Conservation (phyloP, 2,888 invertebrate genomes). For the Aleiodes alternator region DNA sequence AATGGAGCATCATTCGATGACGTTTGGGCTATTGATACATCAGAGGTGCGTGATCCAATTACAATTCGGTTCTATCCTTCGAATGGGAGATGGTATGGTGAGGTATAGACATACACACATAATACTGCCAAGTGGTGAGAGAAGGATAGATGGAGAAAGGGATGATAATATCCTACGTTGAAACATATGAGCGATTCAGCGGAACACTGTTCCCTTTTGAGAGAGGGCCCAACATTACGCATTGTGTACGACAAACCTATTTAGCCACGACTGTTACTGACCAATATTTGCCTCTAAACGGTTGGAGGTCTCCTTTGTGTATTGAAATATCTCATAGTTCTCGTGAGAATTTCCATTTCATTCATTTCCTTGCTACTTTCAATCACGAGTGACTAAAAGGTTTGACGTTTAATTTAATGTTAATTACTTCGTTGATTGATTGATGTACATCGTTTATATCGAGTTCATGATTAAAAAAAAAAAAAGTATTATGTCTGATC, state of each 20-base stretch:
- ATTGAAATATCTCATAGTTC: background rate
- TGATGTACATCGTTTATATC: too few species aligned
- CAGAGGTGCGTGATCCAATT: slow-evolving; percentile 16
- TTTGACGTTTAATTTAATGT: slow-evolving; percentile 13
- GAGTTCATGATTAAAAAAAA: background rate
- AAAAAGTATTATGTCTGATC: background rate
- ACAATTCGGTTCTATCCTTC: background rate
- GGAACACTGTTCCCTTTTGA: slow-evolving; percentile 20
- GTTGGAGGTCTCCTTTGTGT: slow-evolving; percentile 14
- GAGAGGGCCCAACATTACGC: slow-evolving; percentile 33
- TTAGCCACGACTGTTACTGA: slow-evolving; percentile 34
- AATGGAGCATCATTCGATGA: slow-evolving; percentile 23
- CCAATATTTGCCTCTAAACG: slow-evolving; percentile 20
- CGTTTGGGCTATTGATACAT: slow-evolving; percentile 1
- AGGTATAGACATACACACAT: slow-evolving; percentile 7
- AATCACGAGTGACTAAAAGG: background rate
- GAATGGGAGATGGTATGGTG: background rate
- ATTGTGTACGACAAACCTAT: slow-evolving; percentile 41
- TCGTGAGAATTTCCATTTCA: background rate
- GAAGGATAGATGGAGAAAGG: slow-evolving; percentile 16
- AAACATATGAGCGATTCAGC: slow-evolving; percentile 30
- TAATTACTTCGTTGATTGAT: too few species aligned
- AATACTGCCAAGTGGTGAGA: background rate
- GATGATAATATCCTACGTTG: slow-evolving; percentile 2
- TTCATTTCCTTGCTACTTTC: background rate